A percentile compares a stretch with the other conserved stretches of the same genome.
Evolutionary conservation across 2,797 vertebrate species (phyloP).

Genomic region (Lacerta viridis): DNA sequence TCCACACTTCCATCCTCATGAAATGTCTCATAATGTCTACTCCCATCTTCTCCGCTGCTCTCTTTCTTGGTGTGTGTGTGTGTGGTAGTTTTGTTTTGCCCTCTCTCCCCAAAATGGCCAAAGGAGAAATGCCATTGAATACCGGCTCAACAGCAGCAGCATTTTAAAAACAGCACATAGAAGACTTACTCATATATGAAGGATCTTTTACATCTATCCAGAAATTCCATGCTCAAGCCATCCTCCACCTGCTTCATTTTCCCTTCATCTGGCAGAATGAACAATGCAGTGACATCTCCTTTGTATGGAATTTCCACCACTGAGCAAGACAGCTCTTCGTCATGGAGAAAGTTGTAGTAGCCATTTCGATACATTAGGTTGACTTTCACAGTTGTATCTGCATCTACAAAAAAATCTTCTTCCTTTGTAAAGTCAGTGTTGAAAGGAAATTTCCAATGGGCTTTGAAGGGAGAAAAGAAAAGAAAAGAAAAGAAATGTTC

Average conservation of each 20-base stretch:
- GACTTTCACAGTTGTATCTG: slow-evolving; percentile 78
- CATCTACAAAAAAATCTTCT: slow-evolving; percentile 81
- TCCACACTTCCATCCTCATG: no score
- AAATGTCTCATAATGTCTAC: no score
- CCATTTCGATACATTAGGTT: slow-evolving; percentile 85
- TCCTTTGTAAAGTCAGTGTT: background rate
- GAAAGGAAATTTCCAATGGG: slow-evolving; percentile 73
- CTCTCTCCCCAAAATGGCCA: no score
- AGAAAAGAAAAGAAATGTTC: no score
- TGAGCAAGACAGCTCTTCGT: slow-evolving; percentile 77
- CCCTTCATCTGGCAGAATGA: slow-evolving; percentile 84
- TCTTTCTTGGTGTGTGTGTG: no score
- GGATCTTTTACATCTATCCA: slow-evolving; percentile 61
- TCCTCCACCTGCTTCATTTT: slow-evolving; percentile 69
- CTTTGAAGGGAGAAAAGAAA: slow-evolving; percentile 48
- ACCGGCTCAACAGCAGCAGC: no score
- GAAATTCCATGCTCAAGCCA: slow-evolving; percentile 56
- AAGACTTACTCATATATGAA: slow-evolving; percentile 53
- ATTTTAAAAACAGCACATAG: background rate
- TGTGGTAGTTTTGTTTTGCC: no score
- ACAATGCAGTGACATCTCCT: slow-evolving; percentile 72
- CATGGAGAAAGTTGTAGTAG: slow-evolving; percentile 71
- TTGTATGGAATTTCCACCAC: slow-evolving; percentile 85
- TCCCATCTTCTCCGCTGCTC: no score
- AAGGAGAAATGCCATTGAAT: no score